phyloP scores from a whole-genome alignment of 2,797 vertebrate species.

The Vipera latastei region DNA sequence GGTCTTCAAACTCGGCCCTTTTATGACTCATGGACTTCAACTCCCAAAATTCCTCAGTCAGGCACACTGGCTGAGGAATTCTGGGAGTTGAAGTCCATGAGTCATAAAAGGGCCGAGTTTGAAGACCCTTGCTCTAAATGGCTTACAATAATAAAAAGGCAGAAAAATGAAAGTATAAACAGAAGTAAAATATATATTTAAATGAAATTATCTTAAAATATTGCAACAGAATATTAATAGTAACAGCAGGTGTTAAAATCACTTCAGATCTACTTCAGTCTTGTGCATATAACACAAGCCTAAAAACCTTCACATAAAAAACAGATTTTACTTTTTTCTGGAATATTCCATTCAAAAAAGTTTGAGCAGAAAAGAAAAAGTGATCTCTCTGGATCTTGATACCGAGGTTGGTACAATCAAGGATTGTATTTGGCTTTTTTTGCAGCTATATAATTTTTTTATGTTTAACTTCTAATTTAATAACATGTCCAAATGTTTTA shows the following conservation, averaged over 20 bases:
- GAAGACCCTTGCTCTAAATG: too few relatives aligned
- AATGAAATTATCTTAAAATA: not conserved
- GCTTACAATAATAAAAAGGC: not conserved
- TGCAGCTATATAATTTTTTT: not conserved
- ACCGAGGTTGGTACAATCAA: not conserved
- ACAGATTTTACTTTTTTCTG: not conserved
- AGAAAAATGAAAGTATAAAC: not conserved
- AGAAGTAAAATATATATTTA: not conserved
- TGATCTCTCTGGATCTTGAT: not conserved
- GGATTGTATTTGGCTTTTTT: not conserved
- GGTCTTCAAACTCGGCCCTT: too few relatives aligned
- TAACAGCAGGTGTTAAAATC: not conserved
- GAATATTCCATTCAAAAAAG: not conserved
- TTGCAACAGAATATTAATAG: not conserved
- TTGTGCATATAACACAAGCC: not conserved
- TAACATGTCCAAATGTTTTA: not conserved
- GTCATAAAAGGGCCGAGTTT: too few relatives aligned
- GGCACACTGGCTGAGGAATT: too few relatives aligned
- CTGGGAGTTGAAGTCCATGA: too few relatives aligned
- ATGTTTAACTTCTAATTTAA: not conserved
- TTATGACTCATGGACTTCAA: too few relatives aligned
- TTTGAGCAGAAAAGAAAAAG: not conserved
- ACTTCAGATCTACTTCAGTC: not conserved
- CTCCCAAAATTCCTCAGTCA: too few relatives aligned
- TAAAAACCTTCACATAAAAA: not conserved